Base-by-base conservation (phyloP, 1,140 invertebrate species). In the Nasonia longicornis region DNA sequence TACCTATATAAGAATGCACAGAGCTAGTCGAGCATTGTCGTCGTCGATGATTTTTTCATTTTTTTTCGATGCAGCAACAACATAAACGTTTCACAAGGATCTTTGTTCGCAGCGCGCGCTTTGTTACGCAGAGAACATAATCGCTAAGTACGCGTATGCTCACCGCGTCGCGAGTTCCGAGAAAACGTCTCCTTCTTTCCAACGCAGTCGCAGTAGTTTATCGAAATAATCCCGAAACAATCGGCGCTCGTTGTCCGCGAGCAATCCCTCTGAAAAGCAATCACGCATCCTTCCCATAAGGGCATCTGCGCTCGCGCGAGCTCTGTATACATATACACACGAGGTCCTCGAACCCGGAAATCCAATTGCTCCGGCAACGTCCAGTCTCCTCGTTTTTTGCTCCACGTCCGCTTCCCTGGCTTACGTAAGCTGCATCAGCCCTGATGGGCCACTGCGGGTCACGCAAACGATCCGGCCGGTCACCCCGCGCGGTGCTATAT, bases 391-490 rank as follows among this genome's bases (percentile, higher is more conserved):
- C 22, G 52, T 58, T 58, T 71, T 73, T 79, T 73, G 64, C 52
- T 78, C 64, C 26, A 26, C 26, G 64, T 69, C 75, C 75, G 35
- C 42, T 1, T n/a, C 22, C 3, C 38, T 26, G n/a, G 52, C 52
- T 79, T 72, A 72, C 69, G 20, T 79, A 79, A 79, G 42, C 20
- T 63, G 14, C 45, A 70, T 79, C 31, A 58, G 52, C 52, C 52
- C 52, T 58, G 52, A 58, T 58, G 16, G 52, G 52, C 52, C 29
- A n/a, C 35, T 45, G 42, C 69, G 71, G 83, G 83, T 86, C 84
- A 86, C 85, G 84, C 85, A 84, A 86, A 67, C 81, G 75, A 58
- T 58, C 52, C 52, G 52, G 20, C 16, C 52, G 52, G 52, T 58
- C 52, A 58, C 16, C 64, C 26, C 26, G 0, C 3, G 14, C 31